Conservation (phyloP, 30 jellyfish, hydroid and myxozoan genomes). For the Aurelia aurita region DNA sequence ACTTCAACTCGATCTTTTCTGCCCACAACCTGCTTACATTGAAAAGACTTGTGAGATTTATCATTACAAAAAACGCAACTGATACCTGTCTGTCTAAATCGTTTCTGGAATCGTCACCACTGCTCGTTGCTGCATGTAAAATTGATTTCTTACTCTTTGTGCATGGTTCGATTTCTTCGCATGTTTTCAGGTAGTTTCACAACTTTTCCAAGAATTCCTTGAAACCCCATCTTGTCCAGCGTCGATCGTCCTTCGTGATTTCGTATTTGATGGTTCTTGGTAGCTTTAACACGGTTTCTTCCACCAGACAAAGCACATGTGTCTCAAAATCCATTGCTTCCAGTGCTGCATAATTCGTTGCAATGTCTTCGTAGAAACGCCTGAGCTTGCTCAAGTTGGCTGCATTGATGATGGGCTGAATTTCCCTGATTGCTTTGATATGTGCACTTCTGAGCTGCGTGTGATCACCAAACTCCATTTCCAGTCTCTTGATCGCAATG, state of each 20-base stretch:
- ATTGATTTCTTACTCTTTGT: not conserved
- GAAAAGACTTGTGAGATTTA: not conserved
- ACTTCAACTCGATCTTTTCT: too few relatives aligned
- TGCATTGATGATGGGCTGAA: too few relatives aligned
- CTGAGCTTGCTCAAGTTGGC: conserved; percentile 7
- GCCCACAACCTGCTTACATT: too few relatives aligned
- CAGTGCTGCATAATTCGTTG: conserved; percentile 9
- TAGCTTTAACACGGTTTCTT: conserved; percentile 12
- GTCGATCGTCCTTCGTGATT: not conserved
- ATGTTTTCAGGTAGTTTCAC: conserved; percentile 6
- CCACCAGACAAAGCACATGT: conserved; percentile 25
- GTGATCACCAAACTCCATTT: conserved; percentile 21
- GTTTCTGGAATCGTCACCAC: not conserved
- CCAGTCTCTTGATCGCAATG: too few relatives aligned
- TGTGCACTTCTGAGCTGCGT: conserved; percentile 9
- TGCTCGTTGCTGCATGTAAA: not conserved
- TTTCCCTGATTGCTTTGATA: too few relatives aligned
- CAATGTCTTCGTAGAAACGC: conserved; percentile 19
- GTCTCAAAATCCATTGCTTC: conserved; percentile 11
- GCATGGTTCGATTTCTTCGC: conserved; percentile 28
- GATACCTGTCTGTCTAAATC: too few relatives aligned
- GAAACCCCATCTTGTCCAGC: not conserved
- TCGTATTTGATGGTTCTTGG: too few relatives aligned
- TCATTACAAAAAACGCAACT: too few relatives aligned
- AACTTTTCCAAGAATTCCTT: not conserved